Base-by-base conservation (phyloP, 2,888 invertebrate genomes). In the Lamellibrachia satsuma region DNA sequence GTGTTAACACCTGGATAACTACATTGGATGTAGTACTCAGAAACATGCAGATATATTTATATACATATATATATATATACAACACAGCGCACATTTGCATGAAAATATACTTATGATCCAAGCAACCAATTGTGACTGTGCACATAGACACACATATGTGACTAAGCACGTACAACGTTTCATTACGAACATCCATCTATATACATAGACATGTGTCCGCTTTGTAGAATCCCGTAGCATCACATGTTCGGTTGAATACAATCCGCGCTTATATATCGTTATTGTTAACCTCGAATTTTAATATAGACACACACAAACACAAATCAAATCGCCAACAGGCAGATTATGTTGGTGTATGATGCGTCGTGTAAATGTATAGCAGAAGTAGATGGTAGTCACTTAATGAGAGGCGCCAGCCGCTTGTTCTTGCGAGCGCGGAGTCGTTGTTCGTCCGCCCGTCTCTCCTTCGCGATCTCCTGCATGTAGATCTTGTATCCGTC, bases 401-500 rank as follows among this genome's bases (percentile, higher is more conserved):
- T 75, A 6, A 75, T 75, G 22, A 15, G 15, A 15, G 75, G 75
- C 75, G 75, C 75, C 22, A 75, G 75, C 22, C 75, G 2, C 75
- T 75, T 91, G 91, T 52, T 91, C 51, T 91, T 15, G 1, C 52
- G 91, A n/a, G 52, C 39, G 22, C 52, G 91, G 7, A 11, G 9
- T 11, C 51, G 9, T 39, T 52, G 91, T 6, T 91, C 52, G 91
- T 91, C 52, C 15, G n/a, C 39, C 27, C 52, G 51, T 7, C 39
- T 11, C 22, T 91, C 52, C 22, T 52, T 55, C 52, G 52, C 91
- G 8, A 52, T 7, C 52, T 52, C 52, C 91, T 91, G 27, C 39
- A 91, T 39, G 55, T 52, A 91, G 52, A 91, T 39, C 52, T 52
- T 52, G 55, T 52, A 92, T 3, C 92, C 92, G n/a, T 92, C 90